Base-by-base conservation (phyloP, 2,113 vertebrate species). In the Sylvietta virens region DNA sequence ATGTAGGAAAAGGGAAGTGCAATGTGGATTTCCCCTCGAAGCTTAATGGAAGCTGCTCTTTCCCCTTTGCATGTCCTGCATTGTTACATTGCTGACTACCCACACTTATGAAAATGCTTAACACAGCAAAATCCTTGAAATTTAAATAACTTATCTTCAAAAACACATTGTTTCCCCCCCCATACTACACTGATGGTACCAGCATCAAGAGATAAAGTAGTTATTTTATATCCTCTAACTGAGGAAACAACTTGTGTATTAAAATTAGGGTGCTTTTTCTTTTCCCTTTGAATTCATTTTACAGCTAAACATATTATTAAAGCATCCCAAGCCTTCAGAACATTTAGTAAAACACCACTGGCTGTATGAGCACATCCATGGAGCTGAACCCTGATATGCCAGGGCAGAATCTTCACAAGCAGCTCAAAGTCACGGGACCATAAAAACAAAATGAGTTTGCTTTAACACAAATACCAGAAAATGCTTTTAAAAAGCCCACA, bases 401-500 rank as follows among this genome's bases (percentile, higher is more conserved):
- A 53, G n/a, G 42, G 11, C 3, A 54, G 28, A 60, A 35, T 6
- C 62, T 54, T 39, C 31, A n/a, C 28, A 64, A 23, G 35, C 47
- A 73, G 26, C 3, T 6, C 5, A 3, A 50, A 92, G 76, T 42
- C 85, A 90, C 0, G 0, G 71, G 79, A 73, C 3, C 31, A 3
- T 1, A 37, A 67, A 23, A 56, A 47, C 45, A 70, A 65, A 87
- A 61, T 3, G 78, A 80, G 60, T 74, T 86, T 93, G 58, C 58
- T 69, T 61, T 40, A 60, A 66, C 51, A 37, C 61, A 80, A 69
- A 79, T 3, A 64, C 35, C 69, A 95, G 57, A 71, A 96, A 91
- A 94, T 0, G 54, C 60, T 82, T 96, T 86, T 57, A 28, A 79
- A 80, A 89, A 90, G 40, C 69, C 31, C 79, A 86, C 86, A 91